These are phyloP conservation scores for Halichoeres trimaculatus DNA, from an alignment of 2,113 vertebrate genomes.

Conservation along the genomic window DNA sequence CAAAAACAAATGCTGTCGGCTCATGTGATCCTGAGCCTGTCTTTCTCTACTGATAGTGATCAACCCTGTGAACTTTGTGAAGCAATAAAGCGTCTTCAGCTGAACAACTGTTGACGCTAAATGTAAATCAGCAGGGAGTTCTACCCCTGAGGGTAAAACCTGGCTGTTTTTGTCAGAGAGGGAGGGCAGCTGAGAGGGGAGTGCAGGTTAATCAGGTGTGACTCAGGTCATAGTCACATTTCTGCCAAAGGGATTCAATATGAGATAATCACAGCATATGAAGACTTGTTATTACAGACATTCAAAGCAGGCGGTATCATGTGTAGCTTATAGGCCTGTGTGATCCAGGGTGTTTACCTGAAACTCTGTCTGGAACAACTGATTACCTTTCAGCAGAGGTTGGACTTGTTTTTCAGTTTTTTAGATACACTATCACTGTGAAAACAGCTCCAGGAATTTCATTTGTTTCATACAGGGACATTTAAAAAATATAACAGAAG, in stretches of 20 bases:
- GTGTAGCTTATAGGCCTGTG: conserved; percentile 21
- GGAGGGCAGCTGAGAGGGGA: not conserved
- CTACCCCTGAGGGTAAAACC: conserved; percentile 32
- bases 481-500: not conserved
- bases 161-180: conserved; percentile 56
- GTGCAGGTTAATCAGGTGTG: conserved; percentile 50
- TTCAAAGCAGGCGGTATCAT: not conserved
- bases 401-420: conserved; percentile 26
- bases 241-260: conserved; percentile 31
- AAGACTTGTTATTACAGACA: conserved; percentile 11
- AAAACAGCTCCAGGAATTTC: not conserved
- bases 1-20: conserved; percentile 2
- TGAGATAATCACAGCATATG: conserved; percentile 10
- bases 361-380: conserved; percentile 8
- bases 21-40: not conserved
- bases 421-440: not conserved
- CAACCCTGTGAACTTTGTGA: conserved; percentile 45
- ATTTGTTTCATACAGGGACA: not conserved
- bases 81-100: conserved; percentile 27
- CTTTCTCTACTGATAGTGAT: conserved; percentile 18
- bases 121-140: conserved; percentile 55
- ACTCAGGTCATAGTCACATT: conserved; percentile 38
- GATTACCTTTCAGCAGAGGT: conserved; percentile 15
- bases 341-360: conserved; percentile 19
- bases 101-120: conserved; percentile 42